Base-by-base conservation (phyloP, 2,888 invertebrate genomes). In the Cosmia trapezina region DNA sequence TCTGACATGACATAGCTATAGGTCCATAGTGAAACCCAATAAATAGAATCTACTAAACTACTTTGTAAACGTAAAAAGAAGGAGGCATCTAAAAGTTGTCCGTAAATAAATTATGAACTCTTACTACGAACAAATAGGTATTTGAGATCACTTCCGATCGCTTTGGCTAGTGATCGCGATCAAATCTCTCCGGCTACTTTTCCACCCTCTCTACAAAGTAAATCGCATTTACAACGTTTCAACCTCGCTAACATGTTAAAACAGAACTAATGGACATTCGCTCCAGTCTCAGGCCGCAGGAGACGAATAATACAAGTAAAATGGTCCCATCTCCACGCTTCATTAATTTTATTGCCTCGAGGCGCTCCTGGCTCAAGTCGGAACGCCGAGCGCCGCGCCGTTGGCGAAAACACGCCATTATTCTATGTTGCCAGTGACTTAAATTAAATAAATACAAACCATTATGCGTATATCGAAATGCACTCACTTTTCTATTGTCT, bases 251-350 rank as follows among this genome's bases (percentile, higher is more conserved):
- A 96, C 96, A 96, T 96, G 96, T 96, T 96, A 96, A 96, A 96
- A 96, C 95, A 96, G 96, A 96, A 96, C 96, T 96, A 96, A 96
- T 96, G 96, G 96, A 96, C 96, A 96, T 96, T 96, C 96, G 96
- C 94, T 96, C 91, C 95, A 95, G 95, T 95, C 95, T 94, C 93
- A 94, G 95, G 94, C 94, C 95, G 94, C 95, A 95, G 92, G 95
- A 96, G 96, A 95, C 94, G 96, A 96, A 96, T 96, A 96, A 96
- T 96, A 96, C 95, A 95, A 96, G 96, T 96, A 96, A 96, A 96
- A 96, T 96, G 96, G 95, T 96, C 96, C 96, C 96, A 95, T 96
- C 96, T 95, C 96, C 91, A 96, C 94, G 96, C 96, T 96, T 96
- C 96, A 96, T 96, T 96, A 96, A 95, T 93, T 96, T 96, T 96